These are phyloP conservation scores for Caerostris darwini DNA, from an alignment of 1,140 invertebrate genomes.

Conservation along the genomic window DNA sequence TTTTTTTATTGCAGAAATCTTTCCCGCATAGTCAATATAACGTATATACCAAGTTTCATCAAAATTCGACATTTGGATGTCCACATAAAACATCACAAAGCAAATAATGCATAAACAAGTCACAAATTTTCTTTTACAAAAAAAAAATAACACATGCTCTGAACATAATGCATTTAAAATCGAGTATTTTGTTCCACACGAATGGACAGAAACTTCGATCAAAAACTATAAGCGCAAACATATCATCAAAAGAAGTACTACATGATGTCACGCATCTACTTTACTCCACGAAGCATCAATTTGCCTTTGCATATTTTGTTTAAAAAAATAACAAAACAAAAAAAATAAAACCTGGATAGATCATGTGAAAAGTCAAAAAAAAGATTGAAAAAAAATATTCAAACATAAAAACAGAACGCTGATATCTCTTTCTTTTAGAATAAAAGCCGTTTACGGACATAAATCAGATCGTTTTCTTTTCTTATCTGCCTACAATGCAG, in stretches of 20 bases:
- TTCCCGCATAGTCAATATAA: too few relatives aligned
- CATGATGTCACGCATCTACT: not conserved
- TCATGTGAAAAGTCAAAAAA: not conserved
- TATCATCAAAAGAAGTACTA: not conserved
- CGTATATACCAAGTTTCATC: too few relatives aligned
- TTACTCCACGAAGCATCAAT: not conserved
- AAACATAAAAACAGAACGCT: slow-evolving; percentile 8
- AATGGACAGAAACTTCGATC: not conserved
- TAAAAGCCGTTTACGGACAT: slow-evolving; percentile 4
- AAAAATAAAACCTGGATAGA: not conserved
- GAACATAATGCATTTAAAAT: not conserved
- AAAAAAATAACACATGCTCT: not conserved
- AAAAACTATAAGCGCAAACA: not conserved
- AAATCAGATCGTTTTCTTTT: slow-evolving; percentile 15
- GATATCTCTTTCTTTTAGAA: slow-evolving; percentile 23
- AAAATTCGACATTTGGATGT: too few relatives aligned
- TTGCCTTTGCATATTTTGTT: not conserved
- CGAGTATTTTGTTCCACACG: not conserved
- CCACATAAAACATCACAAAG: too few relatives aligned
- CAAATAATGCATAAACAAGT: too few relatives aligned
- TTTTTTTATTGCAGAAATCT: too few relatives aligned
- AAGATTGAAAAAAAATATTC: not conserved
- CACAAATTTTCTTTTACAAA: too few relatives aligned
- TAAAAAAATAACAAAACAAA: not conserved
- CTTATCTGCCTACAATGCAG: not conserved